Base-by-base conservation (phyloP, 2,113 vertebrate genomes). In the Colossoma macropomum region DNA sequence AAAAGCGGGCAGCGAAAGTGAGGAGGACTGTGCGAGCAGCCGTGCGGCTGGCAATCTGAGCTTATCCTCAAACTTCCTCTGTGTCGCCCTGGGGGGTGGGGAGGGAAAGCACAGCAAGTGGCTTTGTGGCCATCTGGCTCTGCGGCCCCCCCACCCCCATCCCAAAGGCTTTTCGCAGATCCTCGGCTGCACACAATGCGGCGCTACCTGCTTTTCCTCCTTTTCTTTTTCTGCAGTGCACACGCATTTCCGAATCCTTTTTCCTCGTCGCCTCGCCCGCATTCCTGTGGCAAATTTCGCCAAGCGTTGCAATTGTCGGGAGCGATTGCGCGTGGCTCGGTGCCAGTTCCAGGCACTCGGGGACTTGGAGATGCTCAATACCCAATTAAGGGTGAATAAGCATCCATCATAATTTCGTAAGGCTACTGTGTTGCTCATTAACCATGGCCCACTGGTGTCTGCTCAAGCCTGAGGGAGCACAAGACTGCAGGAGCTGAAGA, bases 61-160 rank as follows among this genome's bases (percentile, higher is more conserved):
- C 48, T 85, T 80, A 86, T 88, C 81, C 79, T 48, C 41, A 38
- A 68, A 78, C 80, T 83, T 87, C 80, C 82, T 84, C 75, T 77
- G 74, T 80, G 41, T 76, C 56, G 75, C 84, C 83, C 60, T 68
- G 54, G 65, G 66, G 28, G 81, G 23, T 21, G 34, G 34, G 81
- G 69, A 69, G 52, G 59, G 75, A 75, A 79, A 70, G 32, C 86
- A 2, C 79, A 79, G 85, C 80, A 34, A 76, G 81, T 59, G 81
- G 56, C 86, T 83, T 87, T 68, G 72, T 34, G 19, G 74, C 88
- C 89, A 89, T 90, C 88, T 90, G 88, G 75, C 85, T 76, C 70
- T 45, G 45, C 38, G 34, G 73, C 32, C 48, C 30, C 52, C 11
- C 32, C 32, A 19, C 27, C 25, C 32, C 32, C 11, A 21, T 11